Conservation (phyloP, 2,888 invertebrate genomes). For the Pachycephus smyrnensis region DNA sequence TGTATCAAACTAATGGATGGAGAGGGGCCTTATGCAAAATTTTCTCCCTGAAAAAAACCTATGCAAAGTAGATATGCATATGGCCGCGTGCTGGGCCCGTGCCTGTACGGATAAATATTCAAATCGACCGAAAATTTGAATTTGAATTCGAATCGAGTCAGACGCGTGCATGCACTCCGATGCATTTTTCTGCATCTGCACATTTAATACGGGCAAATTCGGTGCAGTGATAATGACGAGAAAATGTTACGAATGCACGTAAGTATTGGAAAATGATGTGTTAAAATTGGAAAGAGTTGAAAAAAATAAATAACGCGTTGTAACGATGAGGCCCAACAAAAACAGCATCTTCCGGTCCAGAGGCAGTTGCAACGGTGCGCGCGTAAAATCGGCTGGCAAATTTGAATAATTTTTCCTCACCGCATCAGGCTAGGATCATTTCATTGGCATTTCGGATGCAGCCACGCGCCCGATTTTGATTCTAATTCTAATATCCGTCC, state of each 20-base stretch:
- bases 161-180: conserved; percentile 44
- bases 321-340: conserved; percentile 18
- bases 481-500: conserved; percentile 58
- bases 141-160: conserved; percentile 44
- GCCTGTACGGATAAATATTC: not conserved
- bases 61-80: conserved; percentile 1
- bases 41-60: not conserved
- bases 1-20: conserved; percentile 17
- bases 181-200: not conserved
- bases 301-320: conserved; percentile 41
- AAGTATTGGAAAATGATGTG: too few relatives aligned
- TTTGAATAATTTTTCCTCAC: conserved; percentile 48
- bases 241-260: too few relatives aligned
- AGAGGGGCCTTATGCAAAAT: not conserved
- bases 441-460: not conserved
- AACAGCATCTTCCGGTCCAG: conserved; percentile 44
- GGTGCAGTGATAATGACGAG: too few relatives aligned
- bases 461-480: conserved; percentile 52
- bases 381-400: conserved; percentile 23
- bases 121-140: conserved; percentile 35
- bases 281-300: too few relatives aligned
- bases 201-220: not conserved
- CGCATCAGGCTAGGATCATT: not conserved
- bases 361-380: conserved; percentile 32
- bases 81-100: conserved; percentile 1